These are phyloP conservation scores for Lacerta agilis DNA, from an alignment of 2,797 vertebrate genomes.

Conservation along the genomic window DNA sequence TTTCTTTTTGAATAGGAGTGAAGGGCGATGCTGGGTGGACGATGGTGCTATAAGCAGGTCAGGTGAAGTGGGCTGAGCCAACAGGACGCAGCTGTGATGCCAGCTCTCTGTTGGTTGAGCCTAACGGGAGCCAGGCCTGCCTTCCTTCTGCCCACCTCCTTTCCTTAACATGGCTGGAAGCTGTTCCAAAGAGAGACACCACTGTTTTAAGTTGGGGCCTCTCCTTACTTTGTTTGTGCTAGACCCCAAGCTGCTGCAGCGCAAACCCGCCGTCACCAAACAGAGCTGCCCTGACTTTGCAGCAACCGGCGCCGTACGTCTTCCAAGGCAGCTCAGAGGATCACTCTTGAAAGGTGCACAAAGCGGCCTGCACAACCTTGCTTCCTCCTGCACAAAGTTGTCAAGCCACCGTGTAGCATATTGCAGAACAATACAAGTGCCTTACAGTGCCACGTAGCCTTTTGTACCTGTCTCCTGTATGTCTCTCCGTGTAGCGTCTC, in stretches of 20 bases:
- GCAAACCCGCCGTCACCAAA: not conserved
- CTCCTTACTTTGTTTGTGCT: not conserved
- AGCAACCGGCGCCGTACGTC: not conserved
- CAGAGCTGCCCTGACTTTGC: accelerated
- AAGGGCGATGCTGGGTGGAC: constrained; percentile 1
- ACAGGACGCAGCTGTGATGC: not conserved
- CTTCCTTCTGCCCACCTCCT: constrained; percentile 27
- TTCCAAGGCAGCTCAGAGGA: not conserved
- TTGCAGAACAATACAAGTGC: constrained; percentile 69
- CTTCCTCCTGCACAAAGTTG: constrained; percentile 36
- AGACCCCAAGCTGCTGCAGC: not conserved
- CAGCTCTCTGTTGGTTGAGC: not conserved
- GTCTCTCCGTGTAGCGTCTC: not conserved
- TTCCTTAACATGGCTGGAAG: not conserved
- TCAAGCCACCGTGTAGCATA: not conserved
- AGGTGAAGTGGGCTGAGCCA: not conserved
- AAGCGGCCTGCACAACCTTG: constrained; percentile 40
- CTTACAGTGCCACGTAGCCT: constrained; percentile 61
- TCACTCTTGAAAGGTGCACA: constrained; percentile 29
- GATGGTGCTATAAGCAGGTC: constrained; percentile 21
- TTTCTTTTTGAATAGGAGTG: not conserved
- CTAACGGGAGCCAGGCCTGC: not conserved
- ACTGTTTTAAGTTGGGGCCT: constrained; percentile 2
- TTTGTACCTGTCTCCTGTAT: not conserved
- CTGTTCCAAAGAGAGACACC: not conserved